phyloP scores from a whole-genome alignment of 2,888 invertebrate species.

The Ceratothoa steindachneri region DNA sequence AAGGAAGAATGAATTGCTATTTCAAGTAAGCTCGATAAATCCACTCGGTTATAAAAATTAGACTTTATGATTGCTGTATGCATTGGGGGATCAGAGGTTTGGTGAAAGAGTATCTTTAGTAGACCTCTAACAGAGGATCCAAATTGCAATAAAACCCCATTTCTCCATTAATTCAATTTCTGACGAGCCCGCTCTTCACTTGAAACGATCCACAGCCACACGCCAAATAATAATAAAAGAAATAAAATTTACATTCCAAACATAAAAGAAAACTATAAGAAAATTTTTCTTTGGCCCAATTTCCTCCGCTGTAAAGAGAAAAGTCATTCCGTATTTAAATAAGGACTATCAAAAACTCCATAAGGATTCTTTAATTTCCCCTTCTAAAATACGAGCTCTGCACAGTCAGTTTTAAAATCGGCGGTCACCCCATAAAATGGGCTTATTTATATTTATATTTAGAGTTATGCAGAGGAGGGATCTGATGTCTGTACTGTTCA shows the following conservation, averaged over 20 bases:
- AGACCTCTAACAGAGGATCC: not conserved
- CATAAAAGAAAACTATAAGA: not conserved
- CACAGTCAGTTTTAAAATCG: not conserved
- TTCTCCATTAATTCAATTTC: not conserved
- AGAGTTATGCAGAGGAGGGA: not conserved
- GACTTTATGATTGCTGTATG: not conserved
- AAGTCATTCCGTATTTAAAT: slow-evolving; percentile 6
- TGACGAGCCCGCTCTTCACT: not conserved
- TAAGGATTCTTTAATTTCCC: slow-evolving; percentile 3
- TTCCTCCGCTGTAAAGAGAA: not conserved
- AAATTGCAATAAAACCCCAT: not conserved
- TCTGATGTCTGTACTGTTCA: not conserved
- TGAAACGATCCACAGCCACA: not conserved
- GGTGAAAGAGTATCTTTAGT: too few species aligned
- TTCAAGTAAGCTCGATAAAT: too few species aligned
- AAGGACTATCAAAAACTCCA: not conserved
- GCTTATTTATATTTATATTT: not conserved
- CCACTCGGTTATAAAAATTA: too few species aligned
- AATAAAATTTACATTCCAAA: not conserved
- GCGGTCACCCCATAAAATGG: not conserved
- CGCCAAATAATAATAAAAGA: not conserved
- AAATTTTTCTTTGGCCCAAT: not conserved
- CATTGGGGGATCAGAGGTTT: too few species aligned
- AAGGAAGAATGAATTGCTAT: too few species aligned
- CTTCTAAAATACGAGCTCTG: not conserved